These are phyloP conservation scores for Aphrophora alni DNA, from an alignment of 2,888 invertebrate genomes.

Conservation along the genomic window DNA sequence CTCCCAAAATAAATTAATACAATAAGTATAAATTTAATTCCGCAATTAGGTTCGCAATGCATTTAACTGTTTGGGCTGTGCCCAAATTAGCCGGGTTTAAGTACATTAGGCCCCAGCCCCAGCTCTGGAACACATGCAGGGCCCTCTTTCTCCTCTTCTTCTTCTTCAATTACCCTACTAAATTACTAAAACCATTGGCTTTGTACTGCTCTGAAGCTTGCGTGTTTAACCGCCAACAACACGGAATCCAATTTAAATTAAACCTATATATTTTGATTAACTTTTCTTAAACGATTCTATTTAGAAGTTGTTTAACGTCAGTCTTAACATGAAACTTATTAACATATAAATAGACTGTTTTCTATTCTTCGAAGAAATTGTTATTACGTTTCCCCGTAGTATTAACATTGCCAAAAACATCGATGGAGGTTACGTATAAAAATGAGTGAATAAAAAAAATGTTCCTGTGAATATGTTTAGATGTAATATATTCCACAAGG, in stretches of 20 bases:
- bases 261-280: slow-evolving; percentile 28
- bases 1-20: background rate
- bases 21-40: slow-evolving; percentile 9
- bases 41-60: background rate
- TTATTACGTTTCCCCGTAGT: background rate
- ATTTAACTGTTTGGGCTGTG: slow-evolving; percentile 1
- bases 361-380: background rate
- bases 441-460: too few species aligned
- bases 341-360: slow-evolving; percentile 33
- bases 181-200: slow-evolving; percentile 2
- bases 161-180: slow-evolving; percentile 25
- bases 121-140: slow-evolving; percentile 5
- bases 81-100: slow-evolving; percentile 2
- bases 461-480: too few species aligned
- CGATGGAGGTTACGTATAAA: too few species aligned
- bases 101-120: background rate
- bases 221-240: background rate
- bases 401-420: background rate
- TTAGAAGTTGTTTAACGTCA: background rate
- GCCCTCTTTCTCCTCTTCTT: slow-evolving; percentile 28
- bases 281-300: slow-evolving; percentile 16
- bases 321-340: slow-evolving; percentile 4
- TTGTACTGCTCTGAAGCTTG: background rate
- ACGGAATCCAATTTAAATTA: slow-evolving; percentile 28
- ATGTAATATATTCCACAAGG: too few species aligned